These are phyloP conservation scores for Theropithecus gelada DNA, from an alignment of 2,113 vertebrate genomes.

Conservation along the genomic window DNA sequence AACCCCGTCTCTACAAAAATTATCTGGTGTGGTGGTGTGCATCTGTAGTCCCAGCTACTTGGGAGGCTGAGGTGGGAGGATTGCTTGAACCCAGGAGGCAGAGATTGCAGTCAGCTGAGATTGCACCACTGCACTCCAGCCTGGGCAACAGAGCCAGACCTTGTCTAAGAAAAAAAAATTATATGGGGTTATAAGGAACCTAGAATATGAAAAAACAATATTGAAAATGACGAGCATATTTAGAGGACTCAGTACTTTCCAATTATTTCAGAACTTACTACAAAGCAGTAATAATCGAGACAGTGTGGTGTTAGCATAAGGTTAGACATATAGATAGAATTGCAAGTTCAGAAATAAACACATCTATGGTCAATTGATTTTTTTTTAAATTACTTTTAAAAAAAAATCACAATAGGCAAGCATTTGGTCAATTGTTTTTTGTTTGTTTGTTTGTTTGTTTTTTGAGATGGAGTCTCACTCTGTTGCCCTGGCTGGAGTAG, in stretches of 20 bases:
- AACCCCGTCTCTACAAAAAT: too few relatives aligned
- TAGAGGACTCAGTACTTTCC: background rate
- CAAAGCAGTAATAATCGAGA: background rate
- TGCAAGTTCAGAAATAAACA: background rate
- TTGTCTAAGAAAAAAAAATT: background rate
- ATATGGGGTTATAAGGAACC: background rate
- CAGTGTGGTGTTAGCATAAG: background rate
- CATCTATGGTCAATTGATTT: background rate
- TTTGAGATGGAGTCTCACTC: too few relatives aligned
- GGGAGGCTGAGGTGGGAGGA: background rate
- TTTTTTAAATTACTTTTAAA: too few relatives aligned
- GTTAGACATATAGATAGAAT: background rate
- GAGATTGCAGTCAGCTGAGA: background rate
- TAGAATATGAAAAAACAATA: background rate
- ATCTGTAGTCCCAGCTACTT: background rate
- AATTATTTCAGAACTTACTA: background rate
- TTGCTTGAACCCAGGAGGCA: background rate
- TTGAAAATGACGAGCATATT: background rate
- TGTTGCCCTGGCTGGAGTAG: too few relatives aligned
- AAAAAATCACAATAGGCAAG: too few relatives aligned
- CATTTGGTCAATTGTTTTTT: too few relatives aligned
- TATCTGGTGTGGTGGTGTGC: background rate
- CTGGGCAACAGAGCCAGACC: background rate
- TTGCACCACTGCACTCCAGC: background rate
- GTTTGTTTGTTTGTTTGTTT: too few relatives aligned